A percentile compares a stretch with the other conserved stretches of the same genome.
phyloP scores from a whole-genome alignment of 2,113 vertebrate genomes.

The Psammodynastes pulverulentus region DNA sequence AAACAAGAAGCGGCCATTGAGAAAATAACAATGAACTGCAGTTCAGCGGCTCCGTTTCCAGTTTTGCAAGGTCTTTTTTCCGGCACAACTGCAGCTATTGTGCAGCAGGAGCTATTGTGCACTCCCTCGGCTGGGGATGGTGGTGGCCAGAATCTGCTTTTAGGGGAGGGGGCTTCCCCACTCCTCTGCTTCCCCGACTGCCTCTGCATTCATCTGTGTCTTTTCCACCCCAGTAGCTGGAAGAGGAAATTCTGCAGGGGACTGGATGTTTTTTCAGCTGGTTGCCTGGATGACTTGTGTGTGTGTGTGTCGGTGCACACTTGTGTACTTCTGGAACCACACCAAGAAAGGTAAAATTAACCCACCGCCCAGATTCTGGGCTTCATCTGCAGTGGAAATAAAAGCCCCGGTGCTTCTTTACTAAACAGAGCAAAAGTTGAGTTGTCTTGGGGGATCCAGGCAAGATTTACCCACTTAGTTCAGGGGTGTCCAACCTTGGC shows the following conservation, averaged over 20 bases:
- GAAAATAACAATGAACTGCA: background rate
- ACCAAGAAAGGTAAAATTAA: background rate
- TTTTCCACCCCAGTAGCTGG: background rate
- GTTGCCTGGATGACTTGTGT: background rate
- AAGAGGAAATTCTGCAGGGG: background rate
- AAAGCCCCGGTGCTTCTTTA: no score
- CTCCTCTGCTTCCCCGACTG: background rate
- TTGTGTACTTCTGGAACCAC: background rate
- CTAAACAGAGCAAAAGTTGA: background rate
- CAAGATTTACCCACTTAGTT: background rate
- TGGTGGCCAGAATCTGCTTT: background rate
- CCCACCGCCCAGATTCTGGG: background rate
- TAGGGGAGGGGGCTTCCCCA: no score
- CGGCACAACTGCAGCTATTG: no score
- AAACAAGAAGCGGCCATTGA: background rate
- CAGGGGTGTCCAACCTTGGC: background rate
- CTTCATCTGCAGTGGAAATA: background rate
- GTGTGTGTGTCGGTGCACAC: background rate
- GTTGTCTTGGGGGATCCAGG: background rate
- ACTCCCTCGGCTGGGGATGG: rapidly evolving
- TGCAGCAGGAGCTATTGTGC: no score
- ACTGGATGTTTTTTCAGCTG: background rate
- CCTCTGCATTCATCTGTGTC: background rate
- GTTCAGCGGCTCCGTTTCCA: background rate
- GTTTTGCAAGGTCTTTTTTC: no score